A percentile compares a stretch with the other conserved stretches of the same genome.
phyloP scores from a whole-genome alignment of 2,888 invertebrate species.

The Copidosoma aretas region DNA sequence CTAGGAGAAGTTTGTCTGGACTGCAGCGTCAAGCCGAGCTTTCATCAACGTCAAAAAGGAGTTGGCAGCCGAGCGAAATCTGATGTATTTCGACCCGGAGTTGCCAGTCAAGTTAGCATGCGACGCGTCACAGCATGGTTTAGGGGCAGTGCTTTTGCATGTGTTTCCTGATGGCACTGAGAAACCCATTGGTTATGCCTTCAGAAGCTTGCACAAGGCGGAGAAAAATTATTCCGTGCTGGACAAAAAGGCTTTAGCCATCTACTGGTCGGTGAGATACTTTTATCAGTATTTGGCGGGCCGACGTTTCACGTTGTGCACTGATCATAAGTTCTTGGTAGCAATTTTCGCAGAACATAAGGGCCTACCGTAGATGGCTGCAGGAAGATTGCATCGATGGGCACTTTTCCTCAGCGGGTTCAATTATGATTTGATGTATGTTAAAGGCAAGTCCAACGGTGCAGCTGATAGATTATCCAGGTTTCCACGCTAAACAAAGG shows the following conservation, averaged over 20 bases:
- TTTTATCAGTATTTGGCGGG: constrained; percentile 47
- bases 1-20: constrained; percentile 42
- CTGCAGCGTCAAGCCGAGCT: constrained; percentile 17
- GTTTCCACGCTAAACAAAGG: constrained; percentile 13
- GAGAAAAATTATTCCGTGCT: constrained; percentile 44
- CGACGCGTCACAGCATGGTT: constrained; percentile 30
- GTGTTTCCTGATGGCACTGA: constrained; percentile 39
- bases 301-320: constrained; percentile 47
- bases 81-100: constrained; percentile 26
- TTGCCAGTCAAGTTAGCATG: constrained; percentile 30
- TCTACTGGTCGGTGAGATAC: constrained; percentile 45
- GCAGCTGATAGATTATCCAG: constrained; percentile 36
- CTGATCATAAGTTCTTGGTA: constrained; percentile 57
- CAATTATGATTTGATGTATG: constrained; percentile 37
- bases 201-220: constrained; percentile 36
- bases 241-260: constrained; percentile 45
- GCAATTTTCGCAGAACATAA: constrained; percentile 47
- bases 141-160: constrained; percentile 33
- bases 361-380: constrained; percentile 45
- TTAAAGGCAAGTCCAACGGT: constrained; percentile 31
- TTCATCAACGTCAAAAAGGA: constrained; percentile 28
- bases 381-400: constrained; percentile 48
- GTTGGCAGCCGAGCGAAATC: constrained; percentile 15
- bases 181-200: constrained; percentile 43
- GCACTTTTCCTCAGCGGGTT: constrained; percentile 51